Conservation (phyloP, 2,113 vertebrate species). For the Arvicanthis niloticus region DNA sequence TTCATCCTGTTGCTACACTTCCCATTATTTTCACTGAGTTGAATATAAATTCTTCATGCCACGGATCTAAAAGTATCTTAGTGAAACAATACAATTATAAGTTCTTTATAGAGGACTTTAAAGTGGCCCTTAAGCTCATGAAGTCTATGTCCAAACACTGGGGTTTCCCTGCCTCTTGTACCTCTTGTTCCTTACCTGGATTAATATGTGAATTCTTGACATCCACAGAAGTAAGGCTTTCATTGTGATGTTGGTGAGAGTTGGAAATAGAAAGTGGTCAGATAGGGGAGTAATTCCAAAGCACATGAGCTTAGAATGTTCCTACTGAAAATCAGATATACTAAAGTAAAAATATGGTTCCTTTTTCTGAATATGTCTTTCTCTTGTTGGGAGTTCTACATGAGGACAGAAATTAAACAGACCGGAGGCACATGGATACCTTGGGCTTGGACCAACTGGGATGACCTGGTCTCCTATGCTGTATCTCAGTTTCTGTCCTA, state of each 20-base stretch:
- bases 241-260: neutral
- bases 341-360: neutral
- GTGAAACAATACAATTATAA: slow-evolving; percentile 59
- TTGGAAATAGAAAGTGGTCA: neutral
- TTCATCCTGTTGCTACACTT: neutral
- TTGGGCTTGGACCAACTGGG: neutral
- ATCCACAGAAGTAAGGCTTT: neutral
- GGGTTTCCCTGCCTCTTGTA: neutral
- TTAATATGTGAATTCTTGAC: slow-evolving; percentile 16
- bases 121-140: slow-evolving; percentile 50
- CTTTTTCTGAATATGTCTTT: neutral
- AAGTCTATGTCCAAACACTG: slow-evolving; percentile 15
- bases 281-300: neutral
- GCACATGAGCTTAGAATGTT: neutral
- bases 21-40: neutral
- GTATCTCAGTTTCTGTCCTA: neutral
- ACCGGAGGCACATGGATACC: neutral
- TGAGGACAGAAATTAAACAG: neutral
- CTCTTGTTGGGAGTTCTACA: neutral
- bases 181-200: neutral
- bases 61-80: neutral
- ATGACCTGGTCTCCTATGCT: neutral
- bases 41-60: neutral
- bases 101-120: slow-evolving; percentile 23
- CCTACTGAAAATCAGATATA: neutral